These are phyloP conservation scores for Psittacula echo DNA, from an alignment of 2,797 vertebrate species.

Conservation along the genomic window DNA sequence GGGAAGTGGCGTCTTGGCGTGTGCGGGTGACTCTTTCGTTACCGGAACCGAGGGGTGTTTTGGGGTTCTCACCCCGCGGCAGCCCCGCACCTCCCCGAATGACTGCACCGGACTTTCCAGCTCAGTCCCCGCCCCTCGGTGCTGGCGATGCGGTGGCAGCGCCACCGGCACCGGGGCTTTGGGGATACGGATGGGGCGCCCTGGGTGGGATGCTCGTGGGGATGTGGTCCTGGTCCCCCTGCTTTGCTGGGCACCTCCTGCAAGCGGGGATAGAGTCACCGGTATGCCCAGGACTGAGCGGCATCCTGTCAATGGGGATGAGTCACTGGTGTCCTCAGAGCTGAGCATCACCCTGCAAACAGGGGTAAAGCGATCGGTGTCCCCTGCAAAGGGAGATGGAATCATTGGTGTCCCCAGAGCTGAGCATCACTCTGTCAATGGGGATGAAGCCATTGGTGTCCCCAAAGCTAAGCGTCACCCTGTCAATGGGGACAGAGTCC, in stretches of 20 bases:
- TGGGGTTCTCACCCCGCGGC: neutral
- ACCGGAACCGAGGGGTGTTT: slow-evolving; percentile 9
- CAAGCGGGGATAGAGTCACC: neutral
- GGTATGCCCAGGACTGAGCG: neutral
- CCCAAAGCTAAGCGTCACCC: neutral
- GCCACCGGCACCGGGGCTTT: neutral
- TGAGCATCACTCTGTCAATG: neutral
- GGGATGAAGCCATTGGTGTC: neutral
- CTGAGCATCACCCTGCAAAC: neutral
- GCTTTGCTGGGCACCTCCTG: neutral
- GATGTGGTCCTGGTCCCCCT: fast-evolving
- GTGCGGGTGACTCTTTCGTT: slow-evolving; percentile 19
- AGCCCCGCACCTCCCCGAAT: neutral
- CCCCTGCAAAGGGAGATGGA: too few relatives aligned
- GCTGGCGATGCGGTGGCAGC: neutral
- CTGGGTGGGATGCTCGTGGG: neutral
- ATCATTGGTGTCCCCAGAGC: neutral
- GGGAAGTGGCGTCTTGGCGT: slow-evolving; percentile 26
- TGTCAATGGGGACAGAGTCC: neutral
- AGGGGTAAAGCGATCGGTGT: too few relatives aligned
- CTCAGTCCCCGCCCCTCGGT: fast-evolving
- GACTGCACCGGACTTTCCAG: slow-evolving; percentile 24
- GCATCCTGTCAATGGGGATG: neutral
- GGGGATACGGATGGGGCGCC: fast-evolving
- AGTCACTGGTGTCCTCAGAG: neutral